Percentiles rank a stretch among this genome's conserved stretches.
Conservation (phyloP, 2,113 vertebrate species). For the Columbina picui region DNA sequence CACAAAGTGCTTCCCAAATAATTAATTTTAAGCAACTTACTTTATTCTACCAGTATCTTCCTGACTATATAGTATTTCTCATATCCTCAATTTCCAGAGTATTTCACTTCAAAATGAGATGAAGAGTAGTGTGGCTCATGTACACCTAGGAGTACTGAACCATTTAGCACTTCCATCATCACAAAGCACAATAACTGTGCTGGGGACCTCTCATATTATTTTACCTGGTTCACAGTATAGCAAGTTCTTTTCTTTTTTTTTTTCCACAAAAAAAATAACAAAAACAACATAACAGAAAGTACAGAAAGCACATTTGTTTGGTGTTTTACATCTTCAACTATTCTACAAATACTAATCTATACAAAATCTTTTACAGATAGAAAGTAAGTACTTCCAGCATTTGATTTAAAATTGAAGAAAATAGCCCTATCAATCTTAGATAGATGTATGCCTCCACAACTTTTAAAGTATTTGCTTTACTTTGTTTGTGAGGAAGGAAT, state of each 20-base stretch:
- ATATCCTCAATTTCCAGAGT: constrained; percentile 47
- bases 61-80: constrained; percentile 19
- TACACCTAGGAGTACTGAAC: constrained; percentile 2
- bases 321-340: not conserved
- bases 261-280: not conserved
- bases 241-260: not conserved
- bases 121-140: constrained; percentile 23
- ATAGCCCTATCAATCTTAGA: not conserved
- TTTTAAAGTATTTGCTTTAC: not conserved
- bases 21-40: constrained; percentile 59
- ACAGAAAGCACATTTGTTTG: not conserved
- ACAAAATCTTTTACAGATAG: not conserved
- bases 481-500: not conserved
- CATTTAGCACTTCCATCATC: constrained; percentile 28
- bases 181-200: not conserved
- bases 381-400: not conserved
- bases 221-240: not conserved
- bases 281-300: not conserved
- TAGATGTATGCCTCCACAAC: not conserved
- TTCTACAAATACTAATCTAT: not conserved
- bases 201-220: not conserved
- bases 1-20: constrained; percentile 39
- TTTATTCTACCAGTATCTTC: constrained; percentile 26
- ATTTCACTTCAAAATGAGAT: constrained; percentile 46
- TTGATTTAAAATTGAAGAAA: not conserved